Evolutionary conservation across 2,888 invertebrate genomes (phyloP).

Genomic region (Smittia sp.): DNA sequence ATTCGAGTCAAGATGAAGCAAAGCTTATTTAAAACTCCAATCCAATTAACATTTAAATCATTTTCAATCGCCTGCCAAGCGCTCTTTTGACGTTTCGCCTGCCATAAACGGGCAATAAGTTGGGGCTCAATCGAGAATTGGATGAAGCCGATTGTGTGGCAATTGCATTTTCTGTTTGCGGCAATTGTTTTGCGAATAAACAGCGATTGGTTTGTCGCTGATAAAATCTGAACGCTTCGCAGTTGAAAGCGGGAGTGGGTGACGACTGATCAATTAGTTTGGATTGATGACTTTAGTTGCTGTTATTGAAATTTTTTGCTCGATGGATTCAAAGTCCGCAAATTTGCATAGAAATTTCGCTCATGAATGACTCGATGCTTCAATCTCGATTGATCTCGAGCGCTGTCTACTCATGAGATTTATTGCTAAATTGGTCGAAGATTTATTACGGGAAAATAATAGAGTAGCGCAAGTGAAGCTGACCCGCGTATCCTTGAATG

Average conservation of each 20-base stretch:
- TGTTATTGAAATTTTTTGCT: too few relatives aligned
- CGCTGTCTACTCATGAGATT: neutral
- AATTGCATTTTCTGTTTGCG: conserved; percentile 3
- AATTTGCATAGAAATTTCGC: neutral
- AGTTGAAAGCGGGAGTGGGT: too few relatives aligned
- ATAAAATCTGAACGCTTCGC: neutral
- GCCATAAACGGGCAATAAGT: neutral
- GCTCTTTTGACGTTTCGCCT: neutral
- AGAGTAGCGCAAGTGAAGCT: conserved; percentile 7
- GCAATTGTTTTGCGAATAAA: conserved; percentile 1
- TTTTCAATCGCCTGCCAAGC: neutral
- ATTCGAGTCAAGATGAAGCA: neutral
- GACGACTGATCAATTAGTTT: neutral
- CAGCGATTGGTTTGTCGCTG: neutral
- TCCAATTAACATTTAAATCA: conserved; percentile 29
- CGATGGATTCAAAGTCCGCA: too few relatives aligned
- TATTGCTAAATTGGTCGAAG: neutral
- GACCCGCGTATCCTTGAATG: neutral
- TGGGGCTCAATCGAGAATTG: neutral
- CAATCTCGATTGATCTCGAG: neutral
- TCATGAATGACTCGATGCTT: neutral
- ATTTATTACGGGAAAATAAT: conserved; percentile 37
- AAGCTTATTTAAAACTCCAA: neutral
- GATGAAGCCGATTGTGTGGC: neutral
- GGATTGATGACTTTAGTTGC: neutral